Evolutionary conservation across 1,140 invertebrate species (phyloP).

Genomic region (Pogonus chalceus): DNA sequence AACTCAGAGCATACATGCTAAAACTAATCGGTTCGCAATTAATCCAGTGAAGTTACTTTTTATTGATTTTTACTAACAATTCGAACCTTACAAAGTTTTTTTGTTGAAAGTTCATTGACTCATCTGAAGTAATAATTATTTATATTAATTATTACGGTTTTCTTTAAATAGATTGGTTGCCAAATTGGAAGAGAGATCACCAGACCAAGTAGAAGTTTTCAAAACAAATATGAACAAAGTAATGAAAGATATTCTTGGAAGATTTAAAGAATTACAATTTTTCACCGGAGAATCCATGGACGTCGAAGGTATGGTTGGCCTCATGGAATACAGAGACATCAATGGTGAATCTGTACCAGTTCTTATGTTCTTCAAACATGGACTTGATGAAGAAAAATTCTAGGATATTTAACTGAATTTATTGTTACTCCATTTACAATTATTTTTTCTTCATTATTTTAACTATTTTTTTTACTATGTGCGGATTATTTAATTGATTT

Average conservation of each 20-base stretch:
- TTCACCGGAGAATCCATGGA: slow-evolving; percentile 95
- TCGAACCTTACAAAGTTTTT: slow-evolving; percentile 11
- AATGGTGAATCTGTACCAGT: slow-evolving; percentile 71
- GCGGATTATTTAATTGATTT: no score
- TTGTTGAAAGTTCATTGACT: slow-evolving; percentile 10
- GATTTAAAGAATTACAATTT: slow-evolving; percentile 90
- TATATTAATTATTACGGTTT: slow-evolving; percentile 15
- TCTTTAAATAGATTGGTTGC: slow-evolving; percentile 57
- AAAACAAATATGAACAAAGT: slow-evolving; percentile 91
- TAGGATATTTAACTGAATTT: slow-evolving; percentile 48
- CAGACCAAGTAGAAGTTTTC: slow-evolving; percentile 77
- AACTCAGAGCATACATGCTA: slow-evolving; percentile 28
- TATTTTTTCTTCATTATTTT: no score
- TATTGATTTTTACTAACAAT: slow-evolving; percentile 8
- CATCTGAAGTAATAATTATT: slow-evolving; percentile 16
- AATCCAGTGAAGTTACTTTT: slow-evolving; percentile 1
- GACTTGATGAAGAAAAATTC: slow-evolving; percentile 88
- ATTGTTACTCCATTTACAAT: no score
- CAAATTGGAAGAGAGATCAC: slow-evolving; percentile 67
- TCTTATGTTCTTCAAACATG: slow-evolving; percentile 94
- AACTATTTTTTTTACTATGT: no score
- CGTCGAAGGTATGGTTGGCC: slow-evolving; percentile 83
- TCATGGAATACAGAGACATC: slow-evolving; percentile 87
- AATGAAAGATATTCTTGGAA: slow-evolving; percentile 84
- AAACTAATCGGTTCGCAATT: slow-evolving; percentile 22